Evolutionary conservation across 2,113 vertebrate genomes (phyloP).

Genomic region (Maccullochella peelii): DNA sequence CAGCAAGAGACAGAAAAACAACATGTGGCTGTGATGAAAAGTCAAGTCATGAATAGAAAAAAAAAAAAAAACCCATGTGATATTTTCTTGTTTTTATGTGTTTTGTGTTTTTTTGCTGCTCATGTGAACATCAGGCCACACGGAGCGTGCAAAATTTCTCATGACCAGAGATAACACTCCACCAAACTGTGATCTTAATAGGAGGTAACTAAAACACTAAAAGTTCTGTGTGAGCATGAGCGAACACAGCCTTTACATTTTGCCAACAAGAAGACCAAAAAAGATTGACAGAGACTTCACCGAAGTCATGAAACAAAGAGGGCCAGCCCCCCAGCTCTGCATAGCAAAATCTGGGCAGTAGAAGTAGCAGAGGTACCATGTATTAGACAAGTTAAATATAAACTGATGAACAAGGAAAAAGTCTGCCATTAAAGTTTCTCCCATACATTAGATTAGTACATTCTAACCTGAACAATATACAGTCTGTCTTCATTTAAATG

Average conservation of each 20-base stretch:
- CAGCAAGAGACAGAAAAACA: slow-evolving; percentile 12
- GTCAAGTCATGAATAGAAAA: neutral
- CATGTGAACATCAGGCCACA: slow-evolving; percentile 27
- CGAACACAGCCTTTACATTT: neutral
- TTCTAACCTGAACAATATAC: slow-evolving; percentile 33
- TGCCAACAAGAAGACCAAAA: slow-evolving; percentile 1
- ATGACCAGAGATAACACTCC: neutral
- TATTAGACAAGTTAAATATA: slow-evolving; percentile 31
- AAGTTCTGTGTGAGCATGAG: neutral
- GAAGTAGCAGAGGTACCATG: neutral
- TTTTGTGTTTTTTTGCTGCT: neutral
- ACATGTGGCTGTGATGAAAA: neutral
- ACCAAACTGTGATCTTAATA: neutral
- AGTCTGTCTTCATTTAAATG: slow-evolving; percentile 43
- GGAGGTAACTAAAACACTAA: neutral
- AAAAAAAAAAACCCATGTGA: neutral
- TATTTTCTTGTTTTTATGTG: neutral
- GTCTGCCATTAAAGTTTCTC: slow-evolving; percentile 11
- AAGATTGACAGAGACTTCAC: slow-evolving; percentile 76
- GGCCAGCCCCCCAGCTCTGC: slow-evolving; percentile 60
- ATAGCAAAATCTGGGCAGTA: slow-evolving; percentile 67
- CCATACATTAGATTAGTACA: slow-evolving; percentile 20
- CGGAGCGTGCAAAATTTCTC: slow-evolving; percentile 6
- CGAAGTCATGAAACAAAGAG: slow-evolving; percentile 79
- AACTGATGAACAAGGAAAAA: neutral